Evolutionary conservation across 2,888 invertebrate genomes (phyloP).

Genomic region (Stenoptilia bipunctidactyla): DNA sequence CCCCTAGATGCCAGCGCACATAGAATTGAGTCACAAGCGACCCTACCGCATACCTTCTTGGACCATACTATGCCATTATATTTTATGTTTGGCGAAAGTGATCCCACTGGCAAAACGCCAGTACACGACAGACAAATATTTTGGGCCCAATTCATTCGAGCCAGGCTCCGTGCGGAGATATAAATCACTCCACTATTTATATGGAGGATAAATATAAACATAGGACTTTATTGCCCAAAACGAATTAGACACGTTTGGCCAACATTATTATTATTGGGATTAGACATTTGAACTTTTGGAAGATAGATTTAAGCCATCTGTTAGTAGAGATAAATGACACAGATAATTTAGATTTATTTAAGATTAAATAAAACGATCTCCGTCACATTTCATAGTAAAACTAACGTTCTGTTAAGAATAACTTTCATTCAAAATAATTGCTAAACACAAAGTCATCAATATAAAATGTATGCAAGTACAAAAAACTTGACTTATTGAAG

Average conservation of each 20-base stretch:
- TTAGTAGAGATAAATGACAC: no score
- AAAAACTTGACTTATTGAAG: no score
- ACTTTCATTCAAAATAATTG: no score
- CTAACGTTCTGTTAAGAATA: no score
- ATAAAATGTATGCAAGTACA: no score
- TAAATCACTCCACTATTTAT: constrained; percentile 55
- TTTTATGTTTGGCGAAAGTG: constrained; percentile 44
- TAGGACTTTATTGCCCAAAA: constrained; percentile 38
- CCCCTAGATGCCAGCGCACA: constrained; percentile 16
- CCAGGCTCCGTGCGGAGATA: constrained; percentile 33
- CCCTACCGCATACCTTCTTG: constrained; percentile 21
- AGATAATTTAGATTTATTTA: no score
- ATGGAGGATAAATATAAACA: constrained; percentile 45
- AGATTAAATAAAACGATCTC: no score
- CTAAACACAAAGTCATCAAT: no score
- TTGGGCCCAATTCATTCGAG: constrained; percentile 54
- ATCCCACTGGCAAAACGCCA: constrained; percentile 58
- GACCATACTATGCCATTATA: constrained; percentile 38
- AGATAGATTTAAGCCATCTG: no score
- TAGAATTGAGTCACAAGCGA: constrained; percentile 29
- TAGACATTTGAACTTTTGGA: constrained; percentile 22
- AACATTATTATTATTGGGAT: constrained; percentile 14
- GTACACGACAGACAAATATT: constrained; percentile 63
- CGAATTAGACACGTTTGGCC: constrained; percentile 27
- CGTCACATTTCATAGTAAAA: no score